A percentile compares a stretch with the other conserved stretches of the same genome.
These are phyloP conservation scores for Elysia crispata DNA, from an alignment of 2,888 invertebrate genomes.

Conservation along the genomic window DNA sequence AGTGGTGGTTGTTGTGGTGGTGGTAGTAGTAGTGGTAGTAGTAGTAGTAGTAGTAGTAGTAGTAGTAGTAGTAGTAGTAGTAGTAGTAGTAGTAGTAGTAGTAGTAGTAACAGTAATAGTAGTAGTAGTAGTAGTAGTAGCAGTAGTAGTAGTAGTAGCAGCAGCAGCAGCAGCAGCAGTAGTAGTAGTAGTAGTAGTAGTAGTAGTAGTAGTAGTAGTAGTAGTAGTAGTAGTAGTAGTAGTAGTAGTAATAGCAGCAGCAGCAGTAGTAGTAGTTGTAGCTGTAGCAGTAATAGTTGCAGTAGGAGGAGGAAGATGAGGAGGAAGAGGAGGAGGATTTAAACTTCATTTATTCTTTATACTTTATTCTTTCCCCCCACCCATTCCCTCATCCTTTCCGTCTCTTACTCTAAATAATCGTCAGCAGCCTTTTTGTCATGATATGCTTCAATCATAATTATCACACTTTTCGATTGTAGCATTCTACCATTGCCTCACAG, in stretches of 20 bases:
- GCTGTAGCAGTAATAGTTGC: no score
- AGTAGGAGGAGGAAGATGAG: no score
- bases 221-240: not conserved
- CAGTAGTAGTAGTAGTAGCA: not conserved
- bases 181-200: not conserved
- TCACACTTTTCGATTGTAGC: no score
- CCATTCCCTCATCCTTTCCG: no score
- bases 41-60: constrained; percentile 16
- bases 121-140: not conserved
- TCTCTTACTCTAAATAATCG: no score
- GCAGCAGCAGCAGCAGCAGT: not conserved
- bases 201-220: not conserved
- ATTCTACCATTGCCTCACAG: no score
- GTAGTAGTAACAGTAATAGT: not conserved
- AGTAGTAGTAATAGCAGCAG: not conserved
- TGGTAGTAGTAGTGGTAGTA: constrained; percentile 19
- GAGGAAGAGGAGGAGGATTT: not conserved
- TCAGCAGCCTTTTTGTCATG: no score
- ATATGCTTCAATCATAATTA: no score
- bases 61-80: constrained; percentile 4
- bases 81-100: constrained; percentile 9
- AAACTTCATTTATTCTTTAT: not conserved
- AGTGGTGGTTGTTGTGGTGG: no score
- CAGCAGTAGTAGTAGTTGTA: not conserved
- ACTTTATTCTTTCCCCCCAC: no score